Evolutionary conservation across 2,888 invertebrate species (phyloP), one percentile per base, ranked within the genome.

Genomic region (Chrysolina oricalcia): DNA sequence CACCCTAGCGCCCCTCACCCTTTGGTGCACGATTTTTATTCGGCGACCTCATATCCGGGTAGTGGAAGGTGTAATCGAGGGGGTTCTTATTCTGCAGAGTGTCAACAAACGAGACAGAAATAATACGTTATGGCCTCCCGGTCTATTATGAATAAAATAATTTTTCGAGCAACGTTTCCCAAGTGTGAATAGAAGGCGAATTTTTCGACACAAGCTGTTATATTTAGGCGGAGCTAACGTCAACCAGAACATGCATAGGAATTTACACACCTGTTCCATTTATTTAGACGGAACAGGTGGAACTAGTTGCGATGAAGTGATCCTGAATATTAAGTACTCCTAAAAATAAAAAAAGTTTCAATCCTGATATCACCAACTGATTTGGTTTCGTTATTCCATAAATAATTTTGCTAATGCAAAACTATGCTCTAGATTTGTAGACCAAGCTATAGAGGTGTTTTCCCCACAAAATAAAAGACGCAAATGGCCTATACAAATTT

Each of bases 261-360:
- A 17, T 53, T 35, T 53, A 53, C 19, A 46, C 66, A 68, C 41
- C 68, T 68, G 68, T 68, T 53, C 56, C 53, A 68, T 68, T 40
- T 41, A 68, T 68, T 68, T 53, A 3, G 11, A 19, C 40, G 35
- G 35, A 68, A 68, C 68, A 68, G 68, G 27, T 68, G 68, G 53
- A 59, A 27, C 35, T 35, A 9, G 15, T 23, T 27, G 35, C 1
- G 59, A 35, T 59, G 15, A 27, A 23, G n/a, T 27, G 35, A n/a
- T 59, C 35, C 27, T n/a, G 59, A 59, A n/a, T 19, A 53, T 21
- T 53, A 35, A 35, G 35, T 35, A 35, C 35, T 53, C n/a, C 19
- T 53, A 21, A 13, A 17, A 21, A 21, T 3, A 53, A 53, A 21
- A 53, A 21, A 19, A 21, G 5, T 11, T 19, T 53, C 21, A 11